phyloP scores from a whole-genome alignment of 2,113 vertebrate species.

The Edolisoma coerulescens region DNA sequence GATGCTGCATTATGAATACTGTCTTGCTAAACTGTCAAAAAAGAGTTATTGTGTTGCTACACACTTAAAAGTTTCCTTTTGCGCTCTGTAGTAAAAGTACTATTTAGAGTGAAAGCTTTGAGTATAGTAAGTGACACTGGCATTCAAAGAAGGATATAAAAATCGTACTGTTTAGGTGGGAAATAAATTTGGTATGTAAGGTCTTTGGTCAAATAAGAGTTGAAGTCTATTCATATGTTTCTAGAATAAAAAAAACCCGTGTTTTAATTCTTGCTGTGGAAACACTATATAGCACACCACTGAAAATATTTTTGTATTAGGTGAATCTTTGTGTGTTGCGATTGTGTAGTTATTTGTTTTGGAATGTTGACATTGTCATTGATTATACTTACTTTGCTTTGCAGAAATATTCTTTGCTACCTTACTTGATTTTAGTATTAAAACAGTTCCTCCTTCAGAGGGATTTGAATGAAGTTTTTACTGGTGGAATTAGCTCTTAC shows the following conservation, averaged over 20 bases:
- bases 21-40: background rate
- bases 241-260: background rate
- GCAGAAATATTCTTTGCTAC: constrained; percentile 95
- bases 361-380: background rate
- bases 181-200: background rate
- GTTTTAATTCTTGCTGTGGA: background rate
- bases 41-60: background rate
- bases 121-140: background rate
- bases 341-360: background rate
- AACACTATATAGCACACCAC: background rate
- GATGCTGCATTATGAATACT: background rate
- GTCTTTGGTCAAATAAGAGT: background rate
- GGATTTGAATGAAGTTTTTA: constrained; percentile 98
- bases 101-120: background rate
- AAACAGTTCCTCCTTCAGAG: constrained; percentile 98
- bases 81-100: background rate
- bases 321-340: background rate
- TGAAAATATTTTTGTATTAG: background rate
- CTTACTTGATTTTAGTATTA: constrained; percentile 95
- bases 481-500: constrained; percentile 97
- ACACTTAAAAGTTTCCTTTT: background rate
- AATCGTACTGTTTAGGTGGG: background rate
- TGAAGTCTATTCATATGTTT: background rate
- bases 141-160: background rate
- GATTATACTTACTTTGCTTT: constrained; percentile 28